phyloP scores from a whole-genome alignment of 2,888 invertebrate genomes.

The Drosophila bunnanda region DNA sequence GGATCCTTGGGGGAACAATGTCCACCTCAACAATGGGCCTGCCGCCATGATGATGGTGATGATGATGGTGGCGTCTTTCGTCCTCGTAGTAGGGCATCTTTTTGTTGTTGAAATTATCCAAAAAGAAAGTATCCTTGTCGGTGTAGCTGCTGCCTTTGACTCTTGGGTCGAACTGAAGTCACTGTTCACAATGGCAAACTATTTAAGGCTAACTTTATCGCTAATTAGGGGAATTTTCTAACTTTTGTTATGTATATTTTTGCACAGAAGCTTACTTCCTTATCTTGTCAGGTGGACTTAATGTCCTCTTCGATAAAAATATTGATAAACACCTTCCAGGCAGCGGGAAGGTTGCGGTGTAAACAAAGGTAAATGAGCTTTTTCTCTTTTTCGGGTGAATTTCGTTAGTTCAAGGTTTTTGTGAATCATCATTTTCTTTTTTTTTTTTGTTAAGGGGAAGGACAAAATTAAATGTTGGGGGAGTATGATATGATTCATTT shows the following conservation, averaged over 20 bases:
- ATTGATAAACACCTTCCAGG: slow-evolving; percentile 66
- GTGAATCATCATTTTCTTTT: slow-evolving; percentile 52
- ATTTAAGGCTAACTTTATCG: slow-evolving; percentile 63
- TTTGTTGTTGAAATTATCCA: slow-evolving; percentile 8
- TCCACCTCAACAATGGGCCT: slow-evolving; percentile 80
- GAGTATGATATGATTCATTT: slow-evolving; percentile 6
- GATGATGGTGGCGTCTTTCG: slow-evolving; percentile 66
- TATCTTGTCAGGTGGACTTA: slow-evolving; percentile 74
- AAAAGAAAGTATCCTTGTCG: slow-evolving; percentile 8
- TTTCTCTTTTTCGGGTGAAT: slow-evolving; percentile 7
- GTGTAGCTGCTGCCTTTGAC: slow-evolving; percentile 28
- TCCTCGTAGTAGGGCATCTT: slow-evolving; percentile 74
- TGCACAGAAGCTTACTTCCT: slow-evolving; percentile 51
- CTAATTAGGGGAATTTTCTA: slow-evolving; percentile 35
- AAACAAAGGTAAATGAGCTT: slow-evolving; percentile 19
- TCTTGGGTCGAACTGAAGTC: slow-evolving; percentile 57
- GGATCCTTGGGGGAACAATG: slow-evolving; percentile 69
- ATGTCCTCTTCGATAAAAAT: slow-evolving; percentile 56
- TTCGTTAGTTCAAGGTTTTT: slow-evolving; percentile 33
- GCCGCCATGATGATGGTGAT: slow-evolving; percentile 66
- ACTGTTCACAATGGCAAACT: slow-evolving; percentile 43
- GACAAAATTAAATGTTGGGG: not conserved
- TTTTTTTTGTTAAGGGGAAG: slow-evolving; percentile 12
- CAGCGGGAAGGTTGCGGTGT: slow-evolving; percentile 1
- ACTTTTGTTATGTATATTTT: slow-evolving; percentile 43